phyloP scores from a whole-genome alignment of 2,888 invertebrate species.

The Eurois occulta region DNA sequence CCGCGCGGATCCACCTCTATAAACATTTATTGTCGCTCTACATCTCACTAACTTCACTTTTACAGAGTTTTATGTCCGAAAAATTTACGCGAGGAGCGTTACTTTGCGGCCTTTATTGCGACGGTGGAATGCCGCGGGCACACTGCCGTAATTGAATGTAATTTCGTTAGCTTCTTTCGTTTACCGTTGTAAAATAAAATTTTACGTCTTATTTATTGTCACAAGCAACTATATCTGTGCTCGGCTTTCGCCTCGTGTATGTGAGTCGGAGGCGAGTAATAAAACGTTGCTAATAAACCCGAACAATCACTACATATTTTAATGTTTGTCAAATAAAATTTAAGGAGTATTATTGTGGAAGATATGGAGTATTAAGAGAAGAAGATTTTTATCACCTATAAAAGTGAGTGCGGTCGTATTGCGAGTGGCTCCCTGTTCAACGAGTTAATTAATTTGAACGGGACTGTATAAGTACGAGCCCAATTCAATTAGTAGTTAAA shows the following conservation, averaged over 20 bases:
- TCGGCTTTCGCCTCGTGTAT: conserved; percentile 72
- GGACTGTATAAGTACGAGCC: conserved; percentile 76
- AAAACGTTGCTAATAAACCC: conserved; percentile 78
- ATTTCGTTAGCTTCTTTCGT: conserved; percentile 89
- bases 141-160: conserved; percentile 89
- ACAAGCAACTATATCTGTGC: conserved; percentile 83
- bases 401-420: conserved; percentile 73
- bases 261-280: conserved; percentile 72
- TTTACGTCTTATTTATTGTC: conserved; percentile 89
- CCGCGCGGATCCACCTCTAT: conserved; percentile 76
- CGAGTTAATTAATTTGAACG: conserved; percentile 82
- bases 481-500: conserved; percentile 84
- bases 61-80: conserved; percentile 90
- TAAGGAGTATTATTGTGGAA: conserved; percentile 64
- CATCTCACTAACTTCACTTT: conserved; percentile 90
- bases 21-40: conserved; percentile 89
- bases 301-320: conserved; percentile 75
- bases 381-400: conserved; percentile 78
- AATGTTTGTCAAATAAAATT: conserved; percentile 72
- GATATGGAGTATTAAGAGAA: conserved; percentile 66
- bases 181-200: conserved; percentile 89
- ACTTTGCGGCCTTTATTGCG: conserved; percentile 86
- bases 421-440: conserved; percentile 68
- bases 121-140: conserved; percentile 84
- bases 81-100: conserved; percentile 88